Evolutionary conservation across 2,113 vertebrate species (phyloP).

Genomic region (Meles meles): DNA sequence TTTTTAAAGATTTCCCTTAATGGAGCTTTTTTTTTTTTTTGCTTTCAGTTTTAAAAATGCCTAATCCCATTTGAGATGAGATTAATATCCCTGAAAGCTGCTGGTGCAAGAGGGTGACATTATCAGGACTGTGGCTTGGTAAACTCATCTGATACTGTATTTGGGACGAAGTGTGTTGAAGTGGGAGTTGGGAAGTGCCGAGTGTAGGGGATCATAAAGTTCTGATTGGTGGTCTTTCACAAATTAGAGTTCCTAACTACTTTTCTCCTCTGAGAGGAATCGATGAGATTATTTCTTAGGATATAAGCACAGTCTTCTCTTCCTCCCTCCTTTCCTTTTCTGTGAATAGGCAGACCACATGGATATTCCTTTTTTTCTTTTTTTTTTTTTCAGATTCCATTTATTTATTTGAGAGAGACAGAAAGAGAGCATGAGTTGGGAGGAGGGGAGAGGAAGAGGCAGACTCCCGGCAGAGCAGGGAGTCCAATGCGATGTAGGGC

Average conservation of each 20-base stretch:
- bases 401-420: too few relatives aligned
- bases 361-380: neutral
- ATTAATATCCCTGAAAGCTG: neutral
- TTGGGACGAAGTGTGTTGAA: neutral
- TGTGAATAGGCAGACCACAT: neutral
- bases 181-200: neutral
- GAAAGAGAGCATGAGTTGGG: too few relatives aligned
- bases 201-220: neutral
- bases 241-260: neutral
- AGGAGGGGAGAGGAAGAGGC: too few relatives aligned
- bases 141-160: neutral
- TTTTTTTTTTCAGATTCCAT: too few relatives aligned
- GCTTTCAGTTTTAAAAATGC: conserved; percentile 4
- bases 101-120: neutral
- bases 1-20: neutral
- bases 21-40: neutral
- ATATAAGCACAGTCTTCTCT: neutral
- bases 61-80: neutral
- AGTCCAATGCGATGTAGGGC: too few relatives aligned
- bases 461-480: too few relatives aligned
- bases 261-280: neutral
- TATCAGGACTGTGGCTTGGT: neutral
- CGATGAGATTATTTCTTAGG: neutral
- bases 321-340: neutral
- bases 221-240: neutral